phyloP scores from a whole-genome alignment of 2,113 vertebrate species.

The Dromiciops gliroides region DNA sequence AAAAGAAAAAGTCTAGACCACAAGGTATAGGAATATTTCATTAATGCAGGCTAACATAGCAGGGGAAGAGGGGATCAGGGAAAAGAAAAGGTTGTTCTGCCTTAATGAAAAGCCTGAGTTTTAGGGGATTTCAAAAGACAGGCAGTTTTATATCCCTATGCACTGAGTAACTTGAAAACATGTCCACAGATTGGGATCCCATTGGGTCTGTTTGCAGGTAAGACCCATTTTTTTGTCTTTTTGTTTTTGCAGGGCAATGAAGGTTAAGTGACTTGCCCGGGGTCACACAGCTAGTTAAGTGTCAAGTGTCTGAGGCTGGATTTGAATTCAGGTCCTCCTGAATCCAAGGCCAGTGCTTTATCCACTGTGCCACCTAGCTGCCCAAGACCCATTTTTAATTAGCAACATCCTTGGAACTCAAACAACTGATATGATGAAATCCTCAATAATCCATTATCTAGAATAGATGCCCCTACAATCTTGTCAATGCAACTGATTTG shows the following conservation, averaged over 20 bases:
- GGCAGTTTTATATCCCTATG: neutral
- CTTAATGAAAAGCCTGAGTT: neutral
- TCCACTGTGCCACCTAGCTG: no score
- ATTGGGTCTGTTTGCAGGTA: neutral
- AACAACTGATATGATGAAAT: neutral
- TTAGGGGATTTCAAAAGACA: neutral
- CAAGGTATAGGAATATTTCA: neutral
- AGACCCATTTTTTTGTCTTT: neutral
- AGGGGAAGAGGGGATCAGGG: neutral
- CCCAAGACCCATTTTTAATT: neutral
- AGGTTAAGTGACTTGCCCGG: no score
- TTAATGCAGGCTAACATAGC: neutral
- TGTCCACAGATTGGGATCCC: neutral
- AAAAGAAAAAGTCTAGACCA: neutral
- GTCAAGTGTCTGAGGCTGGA: no score
- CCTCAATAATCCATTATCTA: neutral
- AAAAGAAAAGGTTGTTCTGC: neutral
- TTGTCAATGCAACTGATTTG: neutral
- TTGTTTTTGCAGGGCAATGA: no score
- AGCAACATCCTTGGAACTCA: neutral
- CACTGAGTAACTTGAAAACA: neutral
- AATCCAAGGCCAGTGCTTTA: no score
- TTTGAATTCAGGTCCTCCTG: no score
- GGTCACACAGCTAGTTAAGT: no score
- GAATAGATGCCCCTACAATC: neutral